Conservation (phyloP, 2,113 vertebrate species). For the Forbesichthys papilliferus region DNA sequence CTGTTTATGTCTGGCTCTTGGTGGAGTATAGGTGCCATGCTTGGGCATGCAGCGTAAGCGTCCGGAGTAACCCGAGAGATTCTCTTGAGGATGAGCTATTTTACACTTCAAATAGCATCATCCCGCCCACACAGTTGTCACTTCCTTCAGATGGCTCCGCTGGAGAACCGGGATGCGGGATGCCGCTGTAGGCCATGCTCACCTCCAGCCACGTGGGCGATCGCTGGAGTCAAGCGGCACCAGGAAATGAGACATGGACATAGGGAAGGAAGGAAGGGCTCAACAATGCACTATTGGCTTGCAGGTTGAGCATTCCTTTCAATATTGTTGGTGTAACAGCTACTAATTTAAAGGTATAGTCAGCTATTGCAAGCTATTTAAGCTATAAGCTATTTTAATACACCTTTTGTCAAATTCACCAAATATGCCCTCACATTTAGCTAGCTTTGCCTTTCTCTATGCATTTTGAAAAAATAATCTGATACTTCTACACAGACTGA, state of each 20-base stretch:
- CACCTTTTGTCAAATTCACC: no score
- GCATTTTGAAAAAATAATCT: no score
- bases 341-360: neutral
- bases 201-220: constrained; percentile 26
- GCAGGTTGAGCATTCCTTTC: constrained; percentile 37
- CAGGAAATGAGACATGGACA: no score
- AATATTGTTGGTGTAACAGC: neutral
- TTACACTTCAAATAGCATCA: constrained; percentile 19
- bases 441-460: no score
- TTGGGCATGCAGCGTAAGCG: constrained; percentile 26
- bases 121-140: constrained; percentile 54
- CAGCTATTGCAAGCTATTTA: no score
- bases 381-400: no score
- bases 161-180: constrained; percentile 36
- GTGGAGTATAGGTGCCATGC: constrained; percentile 11
- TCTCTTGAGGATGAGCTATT: constrained; percentile 41
- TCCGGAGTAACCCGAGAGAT: constrained; percentile 58
- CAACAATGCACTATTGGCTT: constrained; percentile 31
- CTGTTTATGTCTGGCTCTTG: constrained; percentile 38
- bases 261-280: constrained; percentile 33
- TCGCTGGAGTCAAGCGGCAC: constrained; percentile 1
- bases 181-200: constrained; percentile 26
- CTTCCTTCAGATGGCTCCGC: constrained; percentile 64
- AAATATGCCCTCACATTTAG: no score
- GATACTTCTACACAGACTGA: no score